Base-by-base conservation (phyloP, 2,888 invertebrate genomes). In the Macrosoma leucophasiata region DNA sequence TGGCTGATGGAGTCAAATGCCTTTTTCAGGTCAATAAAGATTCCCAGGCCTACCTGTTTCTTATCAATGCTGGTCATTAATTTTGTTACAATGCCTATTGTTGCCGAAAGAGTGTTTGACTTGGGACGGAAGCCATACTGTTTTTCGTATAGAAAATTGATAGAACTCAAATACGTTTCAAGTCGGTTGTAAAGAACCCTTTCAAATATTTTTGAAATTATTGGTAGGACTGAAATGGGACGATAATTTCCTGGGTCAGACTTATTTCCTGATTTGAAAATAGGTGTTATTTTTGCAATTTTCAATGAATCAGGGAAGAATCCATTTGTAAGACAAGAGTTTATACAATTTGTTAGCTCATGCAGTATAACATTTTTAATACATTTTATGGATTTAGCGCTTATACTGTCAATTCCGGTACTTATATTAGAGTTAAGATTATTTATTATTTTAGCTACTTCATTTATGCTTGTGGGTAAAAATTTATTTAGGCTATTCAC, bases 261-360 rank as follows among this genome's bases (percentile, higher is more conserved):
- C 30, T 36, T 48, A 1, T 10, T 10, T 3, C 46, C 45, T 1
- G 41, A 33, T 28, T 51, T 51, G 23, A 33, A 41, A 2, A 48
- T 36, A 1, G 47, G 48, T 4, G 32, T 38, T 1, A 50, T 42
- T 36, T 46, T 50, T 1, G 52, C 48, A 8, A 46, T 21, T 22
- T 47, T 48, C 1, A 46, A 14, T 2, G 12, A 21, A 13, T 50
- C 36, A 0, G 48, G 41, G 13, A 48, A 43, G 3, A 21, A 8
- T 10, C 44, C 27, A 5, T 14, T 1, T 1, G 14, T 5, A 14
- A 40, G 29, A 13, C 33, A 38, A 8, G 19, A 11, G 9, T 41
- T 41, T 10, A 36, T 37, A n/a, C 28, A 36, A 7, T 28, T 13
- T 1, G 31, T 28, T 22, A 41, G 19, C 33, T 21, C 13, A 25